These are phyloP conservation scores for Octopus bimaculoides DNA, from an alignment of 1,140 invertebrate species.

Conservation along the genomic window DNA sequence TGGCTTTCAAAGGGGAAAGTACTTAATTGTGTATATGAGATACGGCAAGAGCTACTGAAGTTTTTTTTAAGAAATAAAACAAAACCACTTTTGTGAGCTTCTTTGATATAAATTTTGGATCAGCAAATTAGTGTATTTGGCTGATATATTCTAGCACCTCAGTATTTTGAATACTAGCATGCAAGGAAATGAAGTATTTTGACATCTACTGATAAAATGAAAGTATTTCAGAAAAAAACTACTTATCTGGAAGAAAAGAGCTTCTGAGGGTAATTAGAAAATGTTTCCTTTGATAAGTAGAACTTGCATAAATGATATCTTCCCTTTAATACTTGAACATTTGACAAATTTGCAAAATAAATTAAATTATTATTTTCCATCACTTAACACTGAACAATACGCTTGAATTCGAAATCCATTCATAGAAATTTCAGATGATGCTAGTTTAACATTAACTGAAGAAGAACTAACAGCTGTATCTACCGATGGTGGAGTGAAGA, in stretches of 20 bases:
- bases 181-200: neutral
- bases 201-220: conserved; percentile 1
- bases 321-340: neutral
- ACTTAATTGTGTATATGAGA: neutral
- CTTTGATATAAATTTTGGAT: neutral
- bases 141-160: neutral
- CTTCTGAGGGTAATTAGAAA: neutral
- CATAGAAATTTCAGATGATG: neutral
- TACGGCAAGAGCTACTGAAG: neutral
- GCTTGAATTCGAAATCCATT: neutral
- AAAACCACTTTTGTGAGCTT: neutral
- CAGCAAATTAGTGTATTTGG: neutral
- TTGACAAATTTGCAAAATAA: neutral
- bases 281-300: neutral
- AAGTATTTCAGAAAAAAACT: neutral
- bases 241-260: neutral
- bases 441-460: neutral
- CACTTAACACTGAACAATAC: neutral
- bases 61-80: neutral
- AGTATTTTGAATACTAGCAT: neutral
- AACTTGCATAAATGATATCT: neutral
- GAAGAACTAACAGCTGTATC: neutral
- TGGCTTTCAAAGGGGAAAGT: conserved; percentile 1
- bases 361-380: neutral
- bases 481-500: neutral